These are phyloP conservation scores for Chrysochloris asiatica DNA, from an alignment of 2,113 vertebrate genomes.

Conservation along the genomic window DNA sequence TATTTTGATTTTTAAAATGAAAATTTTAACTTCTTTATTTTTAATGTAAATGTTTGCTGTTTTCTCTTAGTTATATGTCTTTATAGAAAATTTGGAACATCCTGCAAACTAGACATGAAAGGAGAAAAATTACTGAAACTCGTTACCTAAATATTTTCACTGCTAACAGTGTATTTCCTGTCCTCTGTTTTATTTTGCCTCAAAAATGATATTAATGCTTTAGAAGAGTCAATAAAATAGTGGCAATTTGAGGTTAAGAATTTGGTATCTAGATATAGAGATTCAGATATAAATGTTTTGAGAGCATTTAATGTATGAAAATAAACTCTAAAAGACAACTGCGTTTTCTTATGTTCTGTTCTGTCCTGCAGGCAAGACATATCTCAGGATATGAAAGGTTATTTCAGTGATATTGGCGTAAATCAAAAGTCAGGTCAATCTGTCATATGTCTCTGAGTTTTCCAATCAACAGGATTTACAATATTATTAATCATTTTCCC, in stretches of 20 bases:
- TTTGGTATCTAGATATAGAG: slow-evolving; percentile 13
- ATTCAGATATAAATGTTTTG: slow-evolving; percentile 35
- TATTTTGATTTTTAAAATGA: slow-evolving; percentile 21
- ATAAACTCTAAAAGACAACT: slow-evolving; percentile 58
- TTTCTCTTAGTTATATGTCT: background rate
- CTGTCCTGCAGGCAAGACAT: slow-evolving; percentile 65
- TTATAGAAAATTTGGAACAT: slow-evolving; percentile 10
- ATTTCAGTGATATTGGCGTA: slow-evolving; percentile 73
- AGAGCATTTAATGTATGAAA: slow-evolving; percentile 63
- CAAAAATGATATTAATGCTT: slow-evolving; percentile 13
- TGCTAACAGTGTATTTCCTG: slow-evolving; percentile 12
- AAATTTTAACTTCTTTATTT: slow-evolving; percentile 9
- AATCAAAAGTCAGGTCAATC: slow-evolving; percentile 75
- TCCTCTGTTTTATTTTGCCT: slow-evolving; percentile 29
- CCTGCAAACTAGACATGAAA: background rate
- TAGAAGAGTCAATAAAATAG: slow-evolving; percentile 3
- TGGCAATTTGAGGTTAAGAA: background rate
- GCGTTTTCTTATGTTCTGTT: slow-evolving; percentile 51
- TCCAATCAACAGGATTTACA: slow-evolving; percentile 78
- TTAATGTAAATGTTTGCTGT: background rate
- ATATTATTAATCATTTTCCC: slow-evolving; percentile 77
- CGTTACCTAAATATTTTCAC: background rate
- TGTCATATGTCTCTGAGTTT: slow-evolving; percentile 75
- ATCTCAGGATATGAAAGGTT: slow-evolving; percentile 67
- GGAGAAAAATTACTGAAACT: background rate